Evolutionary conservation across 2,797 vertebrate species (phyloP).

Genomic region (Rhyacichthys aspro): DNA sequence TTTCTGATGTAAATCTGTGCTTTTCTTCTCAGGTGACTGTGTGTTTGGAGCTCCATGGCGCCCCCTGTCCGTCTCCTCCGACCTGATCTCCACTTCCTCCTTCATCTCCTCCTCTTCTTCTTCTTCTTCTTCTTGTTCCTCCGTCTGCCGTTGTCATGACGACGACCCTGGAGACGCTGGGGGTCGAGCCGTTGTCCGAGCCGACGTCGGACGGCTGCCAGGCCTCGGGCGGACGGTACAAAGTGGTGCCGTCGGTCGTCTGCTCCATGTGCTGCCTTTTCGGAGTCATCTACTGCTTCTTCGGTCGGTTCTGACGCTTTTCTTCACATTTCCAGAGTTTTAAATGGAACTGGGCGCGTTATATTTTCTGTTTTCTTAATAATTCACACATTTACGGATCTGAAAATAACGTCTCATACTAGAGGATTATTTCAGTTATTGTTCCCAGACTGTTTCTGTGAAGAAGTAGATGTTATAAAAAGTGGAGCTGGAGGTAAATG

Average conservation of each 20-base stretch:
- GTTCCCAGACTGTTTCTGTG: too few species aligned
- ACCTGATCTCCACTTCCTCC: slow-evolving; percentile 41
- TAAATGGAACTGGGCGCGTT: too few species aligned
- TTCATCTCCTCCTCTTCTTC: not conserved
- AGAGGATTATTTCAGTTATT: too few species aligned
- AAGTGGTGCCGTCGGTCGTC: slow-evolving; percentile 93
- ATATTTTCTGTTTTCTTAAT: not conserved
- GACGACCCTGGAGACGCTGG: slow-evolving; percentile 86
- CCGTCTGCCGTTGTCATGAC: slow-evolving; percentile 85
- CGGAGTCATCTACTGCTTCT: slow-evolving; percentile 98
- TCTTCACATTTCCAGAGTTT: not conserved
- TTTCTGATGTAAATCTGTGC: too few species aligned
- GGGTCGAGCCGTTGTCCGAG: slow-evolving; percentile 80
- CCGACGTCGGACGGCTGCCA: slow-evolving; percentile 83
- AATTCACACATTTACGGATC: too few species aligned
- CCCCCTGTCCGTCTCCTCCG: slow-evolving; percentile 42
- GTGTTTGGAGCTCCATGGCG: slow-evolving; percentile 58
- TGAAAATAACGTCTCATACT: too few species aligned
- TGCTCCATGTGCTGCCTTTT: slow-evolving; percentile 98
- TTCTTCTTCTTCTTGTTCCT: not conserved
- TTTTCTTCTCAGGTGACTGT: slow-evolving; percentile 67
- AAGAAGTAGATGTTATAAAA: too few species aligned
- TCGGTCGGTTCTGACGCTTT: slow-evolving; percentile 82
- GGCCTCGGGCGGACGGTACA: slow-evolving; percentile 82
- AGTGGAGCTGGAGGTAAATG: too few species aligned